Evolutionary conservation across 53 echinoderm and acorn worm genomes (phyloP), one percentile per base, ranked within the genome.

Genomic region (Actinopyga echinites): DNA sequence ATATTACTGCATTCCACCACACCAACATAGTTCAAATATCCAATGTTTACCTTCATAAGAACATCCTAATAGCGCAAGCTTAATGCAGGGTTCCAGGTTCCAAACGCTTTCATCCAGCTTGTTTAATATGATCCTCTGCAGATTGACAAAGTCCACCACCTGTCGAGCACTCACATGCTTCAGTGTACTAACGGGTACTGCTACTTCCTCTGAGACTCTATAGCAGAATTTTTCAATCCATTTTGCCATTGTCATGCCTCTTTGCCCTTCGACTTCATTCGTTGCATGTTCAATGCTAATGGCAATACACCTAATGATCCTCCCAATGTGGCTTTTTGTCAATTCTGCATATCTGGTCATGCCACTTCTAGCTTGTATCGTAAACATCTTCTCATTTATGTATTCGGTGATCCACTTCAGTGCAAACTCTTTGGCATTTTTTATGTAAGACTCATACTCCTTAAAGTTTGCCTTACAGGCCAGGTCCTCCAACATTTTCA

Each of bases 61-160:
- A 36, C 85, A 85, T 2, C 85, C 85, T 30, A 78, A 21, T 1
- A 85, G 75, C 32, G 75, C 85, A 21, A 85, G 20, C 8, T 54
- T 75, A 75, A 85, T 36, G 19, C 85, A 85, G 2, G 33, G n/a
- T 30, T 57, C 64, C 4, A 11, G 28, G 25, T 64, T 30, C 85
- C 78, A 78, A 35, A 29, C 37, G 13, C 24, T 43, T 29, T 43
- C 25, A 5, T 75, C 26, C 8, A 38, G 52, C 52, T 75, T 42
- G 21, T 42, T 52, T 7, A 45, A 29, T 43, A 75, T 45, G 23
- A 75, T n/a, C 28, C 75, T 38, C 45, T 43, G 75, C 44, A 45
- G 52, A 75, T 43, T 75, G 52, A 11, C 8, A 12, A 75, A 75
- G 45, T 43, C 52, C 75, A 21, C 26, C 42, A 75, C 75, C 25